These are phyloP conservation scores for Agonum fuliginosum DNA, from an alignment of 2,888 invertebrate genomes.

Conservation along the genomic window DNA sequence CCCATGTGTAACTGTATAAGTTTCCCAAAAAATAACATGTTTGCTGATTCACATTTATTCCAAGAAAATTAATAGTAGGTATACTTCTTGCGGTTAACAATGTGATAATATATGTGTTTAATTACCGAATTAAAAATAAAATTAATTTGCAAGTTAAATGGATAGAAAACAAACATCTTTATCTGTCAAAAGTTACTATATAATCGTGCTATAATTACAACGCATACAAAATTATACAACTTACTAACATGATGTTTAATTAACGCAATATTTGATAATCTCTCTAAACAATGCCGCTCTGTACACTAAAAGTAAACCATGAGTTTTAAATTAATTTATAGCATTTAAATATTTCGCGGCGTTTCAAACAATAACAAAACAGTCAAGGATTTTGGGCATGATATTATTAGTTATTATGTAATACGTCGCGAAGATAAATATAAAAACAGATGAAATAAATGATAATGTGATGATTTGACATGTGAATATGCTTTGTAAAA, in stretches of 20 bases:
- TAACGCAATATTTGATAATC: neutral
- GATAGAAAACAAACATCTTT: neutral
- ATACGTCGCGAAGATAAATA: neutral
- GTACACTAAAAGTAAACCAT: neutral
- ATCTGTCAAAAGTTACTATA: neutral
- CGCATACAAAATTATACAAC: neutral
- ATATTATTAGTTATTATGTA: constrained; percentile 1
- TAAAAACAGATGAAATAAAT: neutral
- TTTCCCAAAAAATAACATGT: too few relatives aligned
- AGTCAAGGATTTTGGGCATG: neutral
- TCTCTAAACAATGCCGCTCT: neutral
- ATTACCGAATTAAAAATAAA: too few relatives aligned
- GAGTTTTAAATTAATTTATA: neutral
- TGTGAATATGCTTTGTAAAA: neutral
- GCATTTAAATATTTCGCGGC: neutral
- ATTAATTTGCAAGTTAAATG: too few relatives aligned
- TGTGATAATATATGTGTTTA: too few relatives aligned
- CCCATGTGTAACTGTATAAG: neutral
- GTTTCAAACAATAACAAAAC: neutral
- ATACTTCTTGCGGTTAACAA: too few relatives aligned
- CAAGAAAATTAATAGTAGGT: too few relatives aligned
- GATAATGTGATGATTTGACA: neutral
- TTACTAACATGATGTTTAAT: neutral
- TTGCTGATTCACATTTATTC: too few relatives aligned
- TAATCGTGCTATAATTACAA: too few relatives aligned